These are phyloP conservation scores for Lycocerus yunnanus DNA, from an alignment of 2,888 invertebrate species.

Conservation along the genomic window DNA sequence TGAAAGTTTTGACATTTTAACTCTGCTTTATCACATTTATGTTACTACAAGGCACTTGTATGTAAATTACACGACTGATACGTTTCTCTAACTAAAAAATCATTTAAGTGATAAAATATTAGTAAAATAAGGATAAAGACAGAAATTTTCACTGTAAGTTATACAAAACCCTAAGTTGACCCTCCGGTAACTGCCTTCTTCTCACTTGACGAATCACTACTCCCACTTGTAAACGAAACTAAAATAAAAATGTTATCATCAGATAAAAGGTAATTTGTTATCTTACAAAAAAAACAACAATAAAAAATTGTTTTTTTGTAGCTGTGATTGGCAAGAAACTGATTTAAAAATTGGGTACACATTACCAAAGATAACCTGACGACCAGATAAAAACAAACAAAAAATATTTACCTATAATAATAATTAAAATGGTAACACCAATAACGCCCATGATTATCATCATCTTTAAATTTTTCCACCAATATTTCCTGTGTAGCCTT, in stretches of 20 bases:
- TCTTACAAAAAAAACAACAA: background rate
- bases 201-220: background rate
- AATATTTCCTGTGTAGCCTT: slow-evolving; percentile 94
- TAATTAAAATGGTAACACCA: slow-evolving; percentile 78
- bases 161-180: background rate
- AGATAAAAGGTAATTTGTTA: background rate
- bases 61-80: background rate
- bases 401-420: slow-evolving; percentile 80
- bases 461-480: slow-evolving; percentile 98
- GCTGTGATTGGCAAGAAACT: background rate
- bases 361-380: background rate
- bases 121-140: background rate
- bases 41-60: background rate
- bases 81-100: background rate
- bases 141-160: background rate
- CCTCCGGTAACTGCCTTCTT: background rate
- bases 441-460: slow-evolving; percentile 91
- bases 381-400: background rate
- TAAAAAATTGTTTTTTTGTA: background rate
- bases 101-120: background rate
- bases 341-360: background rate
- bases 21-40: background rate
- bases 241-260: background rate
- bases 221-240: slow-evolving; percentile 14
- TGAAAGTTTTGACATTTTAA: background rate